phyloP scores from a whole-genome alignment of 2,797 vertebrate species.

The Ibycter americanus region DNA sequence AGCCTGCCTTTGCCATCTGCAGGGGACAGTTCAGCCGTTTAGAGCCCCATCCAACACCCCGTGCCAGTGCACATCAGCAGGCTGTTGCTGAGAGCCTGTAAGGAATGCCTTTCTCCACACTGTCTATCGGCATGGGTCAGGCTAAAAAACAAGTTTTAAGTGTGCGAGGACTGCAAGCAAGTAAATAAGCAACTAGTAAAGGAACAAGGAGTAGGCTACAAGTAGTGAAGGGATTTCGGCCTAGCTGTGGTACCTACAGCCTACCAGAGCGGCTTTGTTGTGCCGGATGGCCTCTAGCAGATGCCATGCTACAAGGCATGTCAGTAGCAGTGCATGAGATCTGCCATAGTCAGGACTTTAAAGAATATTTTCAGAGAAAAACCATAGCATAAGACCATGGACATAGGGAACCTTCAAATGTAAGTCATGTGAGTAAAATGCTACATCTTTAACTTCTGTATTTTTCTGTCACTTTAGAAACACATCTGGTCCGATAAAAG shows the following conservation, averaged over 20 bases:
- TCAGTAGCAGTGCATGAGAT: background rate
- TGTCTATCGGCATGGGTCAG: background rate
- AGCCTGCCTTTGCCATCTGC: slow-evolving; percentile 85
- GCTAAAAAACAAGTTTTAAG: background rate
- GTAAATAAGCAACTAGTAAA: background rate
- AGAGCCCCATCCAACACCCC: background rate
- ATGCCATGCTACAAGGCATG: background rate
- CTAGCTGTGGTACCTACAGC: background rate
- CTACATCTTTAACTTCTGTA: background rate
- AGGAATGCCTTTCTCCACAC: background rate
- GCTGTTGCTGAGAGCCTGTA: background rate
- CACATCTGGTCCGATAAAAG: background rate
- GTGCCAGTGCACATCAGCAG: accelerated
- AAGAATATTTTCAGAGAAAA: background rate
- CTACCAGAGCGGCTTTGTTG: background rate
- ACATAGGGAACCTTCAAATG: background rate
- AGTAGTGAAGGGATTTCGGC: background rate
- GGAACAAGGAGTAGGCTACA: background rate
- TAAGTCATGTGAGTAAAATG: background rate
- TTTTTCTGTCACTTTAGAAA: background rate
- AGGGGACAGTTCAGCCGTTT: background rate
- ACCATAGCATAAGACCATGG: background rate
- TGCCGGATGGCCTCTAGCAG: background rate
- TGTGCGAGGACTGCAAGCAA: background rate
- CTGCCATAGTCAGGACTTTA: background rate